Evolutionary conservation across 53 echinoderm and acorn worm genomes (phyloP).

Genomic region (Crossaster papposus): DNA sequence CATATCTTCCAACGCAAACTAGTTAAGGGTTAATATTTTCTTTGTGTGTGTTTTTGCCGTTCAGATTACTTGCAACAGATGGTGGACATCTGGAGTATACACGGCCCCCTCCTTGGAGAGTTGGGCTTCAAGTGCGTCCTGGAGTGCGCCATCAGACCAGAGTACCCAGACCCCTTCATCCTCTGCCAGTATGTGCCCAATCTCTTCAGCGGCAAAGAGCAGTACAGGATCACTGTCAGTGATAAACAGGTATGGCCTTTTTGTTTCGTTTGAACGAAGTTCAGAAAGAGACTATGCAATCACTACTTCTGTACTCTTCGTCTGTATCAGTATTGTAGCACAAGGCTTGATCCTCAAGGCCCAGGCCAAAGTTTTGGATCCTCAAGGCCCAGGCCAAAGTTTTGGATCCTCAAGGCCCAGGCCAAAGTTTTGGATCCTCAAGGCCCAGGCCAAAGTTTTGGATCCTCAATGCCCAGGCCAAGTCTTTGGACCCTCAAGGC

Average conservation of each 20-base stretch:
- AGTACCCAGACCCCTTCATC: conserved; percentile 65
- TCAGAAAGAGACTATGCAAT: not conserved
- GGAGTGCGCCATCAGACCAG: conserved; percentile 66
- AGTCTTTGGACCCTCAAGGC: too few relatives aligned
- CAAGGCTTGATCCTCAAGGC: too few relatives aligned
- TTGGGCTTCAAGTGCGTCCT: conserved; percentile 77
- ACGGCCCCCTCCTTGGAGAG: conserved; percentile 79
- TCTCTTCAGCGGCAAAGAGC: conserved; percentile 77
- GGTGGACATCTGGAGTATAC: conserved; percentile 97
- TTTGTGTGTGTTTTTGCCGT: not conserved
- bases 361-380: too few relatives aligned
- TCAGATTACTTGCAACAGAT: conserved; percentile 81
- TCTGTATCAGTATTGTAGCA: too few relatives aligned
- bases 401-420: too few relatives aligned
- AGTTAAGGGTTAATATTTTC: not conserved
- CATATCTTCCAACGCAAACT: too few relatives aligned
- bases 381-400: too few relatives aligned
- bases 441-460: too few relatives aligned
- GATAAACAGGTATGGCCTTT: conserved; percentile 67
- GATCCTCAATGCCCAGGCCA: too few relatives aligned
- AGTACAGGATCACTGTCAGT: conserved; percentile 81
- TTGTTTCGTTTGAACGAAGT: not conserved
- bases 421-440: too few relatives aligned
- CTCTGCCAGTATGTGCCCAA: conserved; percentile 81
- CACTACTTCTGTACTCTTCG: too few relatives aligned